Evolutionary conservation across 2,113 vertebrate genomes (phyloP).

Genomic region (Salvelinus fontinalis): DNA sequence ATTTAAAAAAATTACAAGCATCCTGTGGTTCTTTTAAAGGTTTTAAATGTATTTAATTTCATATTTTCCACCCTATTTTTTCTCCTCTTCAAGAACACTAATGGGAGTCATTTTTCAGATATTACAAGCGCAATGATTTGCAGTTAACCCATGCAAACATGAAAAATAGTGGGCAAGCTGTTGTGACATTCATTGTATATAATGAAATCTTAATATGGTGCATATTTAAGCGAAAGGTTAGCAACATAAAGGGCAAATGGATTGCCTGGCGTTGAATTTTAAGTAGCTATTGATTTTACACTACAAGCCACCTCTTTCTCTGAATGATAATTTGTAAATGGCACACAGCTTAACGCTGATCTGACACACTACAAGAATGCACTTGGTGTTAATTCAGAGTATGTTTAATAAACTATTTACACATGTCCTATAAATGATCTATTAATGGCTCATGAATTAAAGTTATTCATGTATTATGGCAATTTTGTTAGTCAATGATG

Average conservation of each 20-base stretch:
- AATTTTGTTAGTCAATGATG: not conserved
- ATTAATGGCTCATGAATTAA: too few relatives aligned
- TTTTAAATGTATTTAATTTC: slow-evolving; percentile 30
- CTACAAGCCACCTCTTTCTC: slow-evolving; percentile 78
- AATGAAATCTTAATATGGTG: slow-evolving; percentile 85
- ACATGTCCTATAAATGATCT: not conserved
- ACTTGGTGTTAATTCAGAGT: slow-evolving; percentile 30
- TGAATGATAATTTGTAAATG: slow-evolving; percentile 81
- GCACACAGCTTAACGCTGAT: slow-evolving; percentile 69
- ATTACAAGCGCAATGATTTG: slow-evolving; percentile 71
- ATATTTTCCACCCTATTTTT: slow-evolving; percentile 22
- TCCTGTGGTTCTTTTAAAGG: slow-evolving; percentile 1
- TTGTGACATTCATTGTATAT: slow-evolving; percentile 83
- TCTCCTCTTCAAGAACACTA: slow-evolving; percentile 47
- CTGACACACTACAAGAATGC: slow-evolving; percentile 54
- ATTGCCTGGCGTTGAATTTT: slow-evolving; percentile 83
- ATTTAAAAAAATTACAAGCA: not conserved
- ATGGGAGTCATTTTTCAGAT: slow-evolving; percentile 69
- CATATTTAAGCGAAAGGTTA: slow-evolving; percentile 85
- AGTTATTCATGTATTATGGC: too few relatives aligned
- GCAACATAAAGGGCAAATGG: slow-evolving; percentile 84
- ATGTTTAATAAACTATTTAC: not conserved
- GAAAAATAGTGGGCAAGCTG: slow-evolving; percentile 69
- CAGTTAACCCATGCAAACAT: slow-evolving; percentile 76
- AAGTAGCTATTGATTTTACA: slow-evolving; percentile 84